Conservation (phyloP, 2,797 vertebrate species). For the Ispidina picta region DNA sequence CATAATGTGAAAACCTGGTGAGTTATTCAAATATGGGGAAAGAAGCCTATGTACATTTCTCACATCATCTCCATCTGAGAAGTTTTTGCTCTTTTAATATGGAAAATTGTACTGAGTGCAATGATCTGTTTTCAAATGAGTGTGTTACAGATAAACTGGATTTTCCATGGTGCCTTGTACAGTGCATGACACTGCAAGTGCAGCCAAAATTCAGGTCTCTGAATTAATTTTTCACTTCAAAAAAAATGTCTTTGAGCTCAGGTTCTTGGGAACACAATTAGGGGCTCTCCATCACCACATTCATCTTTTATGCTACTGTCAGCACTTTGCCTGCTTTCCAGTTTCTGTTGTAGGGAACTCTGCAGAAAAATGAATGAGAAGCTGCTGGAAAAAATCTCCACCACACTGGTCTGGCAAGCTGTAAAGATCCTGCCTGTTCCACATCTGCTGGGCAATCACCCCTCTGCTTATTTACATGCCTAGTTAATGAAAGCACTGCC, state of each 20-base stretch:
- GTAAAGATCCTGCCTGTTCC: background rate
- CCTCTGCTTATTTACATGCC: background rate
- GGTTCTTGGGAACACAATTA: background rate
- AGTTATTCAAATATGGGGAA: background rate
- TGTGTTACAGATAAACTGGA: background rate
- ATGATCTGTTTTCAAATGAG: background rate
- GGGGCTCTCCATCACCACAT: background rate
- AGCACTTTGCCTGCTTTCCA: constrained; percentile 21
- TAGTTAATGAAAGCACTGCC: background rate
- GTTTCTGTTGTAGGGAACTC: constrained; percentile 45
- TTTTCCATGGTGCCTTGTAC: background rate
- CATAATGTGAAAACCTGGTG: background rate
- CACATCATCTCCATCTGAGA: background rate
- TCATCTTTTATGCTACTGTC: constrained; percentile 9
- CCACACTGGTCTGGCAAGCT: background rate
- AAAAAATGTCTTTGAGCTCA: constrained; percentile 17
- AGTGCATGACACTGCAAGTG: background rate
- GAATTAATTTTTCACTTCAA: constrained; percentile 10
- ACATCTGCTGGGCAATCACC: background rate
- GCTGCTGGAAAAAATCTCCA: background rate
- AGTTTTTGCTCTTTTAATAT: background rate
- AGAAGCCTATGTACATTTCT: background rate
- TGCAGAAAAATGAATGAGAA: constrained; percentile 30
- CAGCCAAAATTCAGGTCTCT: background rate
- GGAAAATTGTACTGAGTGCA: background rate